These are phyloP conservation scores for Ophthalmolycus amberensis DNA, from an alignment of 2,113 vertebrate genomes.

Conservation along the genomic window DNA sequence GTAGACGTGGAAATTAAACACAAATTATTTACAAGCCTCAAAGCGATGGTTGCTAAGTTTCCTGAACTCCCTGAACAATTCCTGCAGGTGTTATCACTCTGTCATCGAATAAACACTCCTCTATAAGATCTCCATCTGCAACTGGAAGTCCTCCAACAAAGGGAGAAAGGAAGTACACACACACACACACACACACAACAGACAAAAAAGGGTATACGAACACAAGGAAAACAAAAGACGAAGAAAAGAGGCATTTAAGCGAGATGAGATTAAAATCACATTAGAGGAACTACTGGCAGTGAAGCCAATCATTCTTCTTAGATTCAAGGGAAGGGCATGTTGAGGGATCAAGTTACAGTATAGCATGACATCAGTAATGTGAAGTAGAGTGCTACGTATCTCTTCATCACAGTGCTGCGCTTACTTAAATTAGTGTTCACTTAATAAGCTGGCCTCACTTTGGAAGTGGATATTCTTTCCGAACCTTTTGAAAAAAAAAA, in stretches of 20 bases:
- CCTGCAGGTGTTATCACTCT: neutral
- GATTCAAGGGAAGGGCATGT: constrained; percentile 32
- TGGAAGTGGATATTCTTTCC: too few relatives aligned
- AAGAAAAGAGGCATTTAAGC: neutral
- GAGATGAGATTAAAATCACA: constrained; percentile 14
- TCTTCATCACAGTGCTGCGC: constrained; percentile 22
- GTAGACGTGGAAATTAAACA: constrained; percentile 13
- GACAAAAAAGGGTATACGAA: neutral
- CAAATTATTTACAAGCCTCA: neutral
- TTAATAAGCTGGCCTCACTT: neutral
- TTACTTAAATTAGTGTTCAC: neutral
- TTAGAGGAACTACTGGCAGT: constrained; percentile 10
- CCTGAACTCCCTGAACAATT: neutral
- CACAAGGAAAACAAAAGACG: neutral
- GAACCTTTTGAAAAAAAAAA: too few relatives aligned
- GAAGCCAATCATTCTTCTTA: constrained; percentile 14
- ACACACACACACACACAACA: neutral
- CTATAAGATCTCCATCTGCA: neutral
- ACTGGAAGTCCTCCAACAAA: neutral
- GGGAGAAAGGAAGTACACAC: too few relatives aligned
- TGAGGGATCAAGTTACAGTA: constrained; percentile 35
- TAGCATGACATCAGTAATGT: constrained; percentile 8
- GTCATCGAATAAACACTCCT: neutral
- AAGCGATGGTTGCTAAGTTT: neutral
- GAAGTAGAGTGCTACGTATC: constrained; percentile 8